Base-by-base conservation (phyloP, 2,888 invertebrate genomes). In the Gari tellinella region DNA sequence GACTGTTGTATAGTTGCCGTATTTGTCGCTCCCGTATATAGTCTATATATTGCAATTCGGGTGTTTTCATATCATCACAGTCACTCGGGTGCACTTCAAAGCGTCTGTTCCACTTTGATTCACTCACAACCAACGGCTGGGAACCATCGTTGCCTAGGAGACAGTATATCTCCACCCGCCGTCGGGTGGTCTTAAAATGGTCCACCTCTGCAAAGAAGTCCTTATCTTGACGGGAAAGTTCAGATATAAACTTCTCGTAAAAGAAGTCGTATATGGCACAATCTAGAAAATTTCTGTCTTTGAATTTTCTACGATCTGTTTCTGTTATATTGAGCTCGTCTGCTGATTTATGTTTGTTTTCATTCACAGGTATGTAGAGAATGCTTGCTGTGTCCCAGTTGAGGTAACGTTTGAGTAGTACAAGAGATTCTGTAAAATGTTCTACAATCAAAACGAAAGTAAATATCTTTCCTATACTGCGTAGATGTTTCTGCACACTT, bases 191-290 rank as follows among this genome's bases (percentile, higher is more conserved):
- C 25, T 58, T 55, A 43, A 70, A 73, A 41, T 78, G 45, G 12
- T 62, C 52, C 23, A 78, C 73, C 62, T 78, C 78, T n/a, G 66
- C 63, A n/a, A 51, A 53, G 48, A 73, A 73, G 31, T 70, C 78
- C 8, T 62, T 41, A 1, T 45, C 55, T 15, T 62, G 52, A 2
- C 31, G 19, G 8, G 64, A 53, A 7, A 73, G 2, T 40, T 55
- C 52, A 25, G 62, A 19, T 25, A 66, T 43, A 17, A 73, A 78
- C 4, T 49, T 55, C 7, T 64, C 26, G 49, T 57, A 60, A 53
- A 73, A 78, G 57, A 49, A 63, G 25, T 73, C 52, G 41, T 78
- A 78, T 17, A 78, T 51, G 25, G 58, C 69, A 46, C 57, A 55
- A 56, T 78, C 78, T 0, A 78, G 61, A 49, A 63, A 73, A 40